Evolutionary conservation across 2,113 vertebrate genomes (phyloP), one percentile per base, ranked within the genome.

Genomic region (Gorsachius goisagi): DNA sequence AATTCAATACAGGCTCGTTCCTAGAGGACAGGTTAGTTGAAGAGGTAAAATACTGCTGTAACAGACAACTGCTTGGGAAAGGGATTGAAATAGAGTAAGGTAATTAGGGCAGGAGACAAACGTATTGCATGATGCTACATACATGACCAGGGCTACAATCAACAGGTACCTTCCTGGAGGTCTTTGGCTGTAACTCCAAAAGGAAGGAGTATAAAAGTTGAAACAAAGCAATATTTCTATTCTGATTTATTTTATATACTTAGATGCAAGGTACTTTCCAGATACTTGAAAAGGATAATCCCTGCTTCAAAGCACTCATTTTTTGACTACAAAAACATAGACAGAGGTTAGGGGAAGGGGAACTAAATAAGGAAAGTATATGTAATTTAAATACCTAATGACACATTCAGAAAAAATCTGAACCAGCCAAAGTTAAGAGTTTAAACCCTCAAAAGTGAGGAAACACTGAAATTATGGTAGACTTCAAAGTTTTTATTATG

Each of bases 101-200:
- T 88, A 96, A 85, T 96, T 94, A 91, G 88, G 67, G 41, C 58
- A 77, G 60, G 75, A 96, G 75, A 27, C 75, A 80, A 88, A 85
- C 0, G 3, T 64, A 49, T 68, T 87, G 77, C 45, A 9, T 92
- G 74, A 88, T 35, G 14, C 27, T 60, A 15, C 0, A 3, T 77
- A 73, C 30, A 8, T n/a, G 56, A 62, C 33, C 62, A 37, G 55
- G 55, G 45, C 78, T 94, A 15, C 50, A 91, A 73, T 74, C 32
- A 50, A 3, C 39, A 68, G 19, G 80, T 89, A 30, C 41, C n/a
- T 88, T 79, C 78, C 75, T 69, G 91, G 44, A 85, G 62, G 63
- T 53, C 76, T 95, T 96, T 95, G 93, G 71, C 90, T 94, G 22
- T 73, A 85, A 91, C 58, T 74, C 63, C n/a, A 83, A 90, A 95